Evolutionary conservation across 2,888 invertebrate species (phyloP).

Genomic region (Eucera pruinosa): DNA sequence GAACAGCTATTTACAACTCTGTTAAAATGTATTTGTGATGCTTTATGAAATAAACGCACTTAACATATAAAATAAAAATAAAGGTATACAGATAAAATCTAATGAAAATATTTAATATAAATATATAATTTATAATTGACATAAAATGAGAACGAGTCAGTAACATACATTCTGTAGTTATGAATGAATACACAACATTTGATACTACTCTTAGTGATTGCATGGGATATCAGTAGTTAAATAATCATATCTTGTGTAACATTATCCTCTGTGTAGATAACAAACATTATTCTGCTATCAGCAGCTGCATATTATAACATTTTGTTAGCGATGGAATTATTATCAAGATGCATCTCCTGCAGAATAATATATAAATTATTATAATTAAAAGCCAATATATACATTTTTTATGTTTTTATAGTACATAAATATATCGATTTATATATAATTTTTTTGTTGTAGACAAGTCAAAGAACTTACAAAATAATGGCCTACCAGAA

Average conservation of each 20-base stretch:
- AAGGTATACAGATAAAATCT: background rate
- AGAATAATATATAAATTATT: background rate
- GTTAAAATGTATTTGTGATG: slow-evolving; percentile 45
- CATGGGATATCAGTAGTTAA: slow-evolving; percentile 34
- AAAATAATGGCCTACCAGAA: slow-evolving; percentile 65
- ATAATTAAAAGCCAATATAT: background rate
- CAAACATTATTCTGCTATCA: slow-evolving; percentile 21
- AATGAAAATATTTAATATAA: background rate
- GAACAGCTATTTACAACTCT: slow-evolving; percentile 17
- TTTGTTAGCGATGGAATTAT: slow-evolving; percentile 5
- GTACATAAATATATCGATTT: background rate
- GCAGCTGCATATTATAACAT: slow-evolving; percentile 12
- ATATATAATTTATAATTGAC: no score
- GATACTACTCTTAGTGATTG: slow-evolving; percentile 5
- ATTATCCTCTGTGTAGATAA: slow-evolving; percentile 36
- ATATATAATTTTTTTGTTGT: slow-evolving; percentile 21
- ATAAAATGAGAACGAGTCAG: no score
- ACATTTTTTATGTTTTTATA: background rate
- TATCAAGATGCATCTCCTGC: background rate
- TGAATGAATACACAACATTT: slow-evolving; percentile 33
- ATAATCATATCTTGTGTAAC: slow-evolving; percentile 41
- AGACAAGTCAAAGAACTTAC: slow-evolving; percentile 59
- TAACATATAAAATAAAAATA: background rate
- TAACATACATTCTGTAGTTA: background rate
- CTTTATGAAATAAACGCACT: no score